phyloP scores from a whole-genome alignment of 1,140 invertebrate genomes.

The Drosophila gunungcola region DNA sequence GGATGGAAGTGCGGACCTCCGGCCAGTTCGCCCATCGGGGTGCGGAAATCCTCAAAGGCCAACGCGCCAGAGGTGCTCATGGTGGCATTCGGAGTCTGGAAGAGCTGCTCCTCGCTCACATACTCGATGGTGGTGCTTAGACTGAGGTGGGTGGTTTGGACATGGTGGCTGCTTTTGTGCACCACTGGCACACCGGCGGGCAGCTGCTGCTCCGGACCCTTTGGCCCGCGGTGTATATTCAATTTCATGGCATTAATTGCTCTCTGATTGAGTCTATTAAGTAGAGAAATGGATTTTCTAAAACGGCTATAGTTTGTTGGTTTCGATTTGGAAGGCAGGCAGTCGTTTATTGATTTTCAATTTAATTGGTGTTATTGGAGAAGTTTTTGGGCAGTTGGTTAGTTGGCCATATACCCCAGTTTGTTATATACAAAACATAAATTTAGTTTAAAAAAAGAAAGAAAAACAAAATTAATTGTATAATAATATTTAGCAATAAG shows the following conservation, averaged over 20 bases:
- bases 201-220: slow-evolving; percentile 20
- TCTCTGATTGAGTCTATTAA: slow-evolving; percentile 84
- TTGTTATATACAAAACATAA: slow-evolving; percentile 53
- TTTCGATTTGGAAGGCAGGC: slow-evolving; percentile 40
- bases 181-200: slow-evolving; percentile 3
- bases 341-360: slow-evolving; percentile 35
- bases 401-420: slow-evolving; percentile 67
- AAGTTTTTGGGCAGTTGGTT: slow-evolving; percentile 51
- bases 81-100: slow-evolving; percentile 78
- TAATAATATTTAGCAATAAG: slow-evolving; percentile 48
- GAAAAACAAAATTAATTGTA: slow-evolving; percentile 61
- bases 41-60: slow-evolving; percentile 73
- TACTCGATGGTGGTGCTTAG: slow-evolving; percentile 73
- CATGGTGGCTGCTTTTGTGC: slow-evolving; percentile 13
- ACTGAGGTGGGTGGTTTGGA: slow-evolving; percentile 34
- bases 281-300: slow-evolving; percentile 85
- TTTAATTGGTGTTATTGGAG: slow-evolving; percentile 31
- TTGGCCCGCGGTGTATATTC: slow-evolving; percentile 68
- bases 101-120: slow-evolving; percentile 72
- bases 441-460: slow-evolving; percentile 60
- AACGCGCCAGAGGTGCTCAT: slow-evolving; percentile 37
- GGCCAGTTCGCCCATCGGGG: slow-evolving; percentile 70
- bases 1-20: slow-evolving; percentile 38
- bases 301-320: slow-evolving; percentile 72
- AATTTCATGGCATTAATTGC: slow-evolving; percentile 83